Conservation (phyloP, 2,888 invertebrate species). For the Aleiodes leptofemur region DNA sequence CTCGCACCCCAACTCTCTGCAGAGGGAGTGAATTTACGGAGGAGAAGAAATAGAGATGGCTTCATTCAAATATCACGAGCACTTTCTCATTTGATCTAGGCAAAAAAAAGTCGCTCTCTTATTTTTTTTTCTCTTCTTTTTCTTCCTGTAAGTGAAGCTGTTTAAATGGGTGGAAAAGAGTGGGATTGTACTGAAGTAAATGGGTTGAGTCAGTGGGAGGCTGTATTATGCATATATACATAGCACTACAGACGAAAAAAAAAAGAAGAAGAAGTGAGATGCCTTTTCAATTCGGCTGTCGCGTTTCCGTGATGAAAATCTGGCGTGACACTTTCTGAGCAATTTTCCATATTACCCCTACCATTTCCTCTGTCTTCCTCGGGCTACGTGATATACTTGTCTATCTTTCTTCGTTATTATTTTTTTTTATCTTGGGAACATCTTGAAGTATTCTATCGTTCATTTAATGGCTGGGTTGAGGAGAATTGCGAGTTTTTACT, state of each 20-base stretch:
- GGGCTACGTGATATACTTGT: constrained; percentile 33
- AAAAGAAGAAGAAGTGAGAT: constrained; percentile 19
- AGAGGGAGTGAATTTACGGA: constrained; percentile 2
- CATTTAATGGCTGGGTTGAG: neutral
- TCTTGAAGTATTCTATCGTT: constrained; percentile 35
- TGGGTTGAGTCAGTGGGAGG: constrained; percentile 34
- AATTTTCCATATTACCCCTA: constrained; percentile 53
- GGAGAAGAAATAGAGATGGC: neutral
- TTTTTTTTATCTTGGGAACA: constrained; percentile 28
- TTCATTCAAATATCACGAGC: constrained; percentile 38
- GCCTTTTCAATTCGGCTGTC: constrained; percentile 45
- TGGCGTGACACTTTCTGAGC: constrained; percentile 51
- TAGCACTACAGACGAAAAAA: neutral
- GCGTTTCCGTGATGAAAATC: constrained; percentile 49
- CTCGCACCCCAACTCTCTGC: neutral
- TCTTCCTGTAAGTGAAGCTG: neutral
- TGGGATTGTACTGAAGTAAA: constrained; percentile 15
- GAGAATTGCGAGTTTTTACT: neutral
- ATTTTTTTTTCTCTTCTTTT: neutral
- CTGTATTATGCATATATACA: constrained; percentile 15
- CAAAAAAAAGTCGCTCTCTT: neutral
- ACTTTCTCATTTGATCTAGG: constrained; percentile 26
- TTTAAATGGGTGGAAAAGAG: constrained; percentile 8
- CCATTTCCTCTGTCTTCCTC: constrained; percentile 11
- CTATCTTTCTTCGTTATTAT: constrained; percentile 8